Percentiles rank a stretch among this genome's conserved stretches.
Evolutionary conservation across 2,888 invertebrate species (phyloP).

Genomic region (Cacoxenus indagator): DNA sequence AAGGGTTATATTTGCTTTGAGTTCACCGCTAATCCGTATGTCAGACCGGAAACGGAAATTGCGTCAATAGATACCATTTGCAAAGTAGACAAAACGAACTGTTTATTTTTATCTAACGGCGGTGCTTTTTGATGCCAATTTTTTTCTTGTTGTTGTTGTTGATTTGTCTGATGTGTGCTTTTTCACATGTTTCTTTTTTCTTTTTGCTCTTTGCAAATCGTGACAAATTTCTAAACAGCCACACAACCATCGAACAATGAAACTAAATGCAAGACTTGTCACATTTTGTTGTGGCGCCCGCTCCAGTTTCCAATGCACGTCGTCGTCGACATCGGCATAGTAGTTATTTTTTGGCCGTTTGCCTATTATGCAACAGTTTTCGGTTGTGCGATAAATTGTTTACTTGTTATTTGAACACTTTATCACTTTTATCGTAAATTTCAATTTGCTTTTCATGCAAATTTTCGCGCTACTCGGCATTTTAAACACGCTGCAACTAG

Average conservation of each 20-base stretch:
- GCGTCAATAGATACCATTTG: not conserved
- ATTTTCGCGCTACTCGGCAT: constrained; percentile 12
- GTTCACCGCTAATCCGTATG: not conserved
- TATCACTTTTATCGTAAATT: constrained; percentile 17
- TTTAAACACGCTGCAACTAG: not conserved
- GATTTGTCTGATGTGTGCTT: too few relatives aligned
- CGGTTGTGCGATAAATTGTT: not conserved
- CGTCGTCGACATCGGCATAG: constrained; percentile 33
- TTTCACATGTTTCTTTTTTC: not conserved
- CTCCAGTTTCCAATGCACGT: constrained; percentile 59
- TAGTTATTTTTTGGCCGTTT: constrained; percentile 34
- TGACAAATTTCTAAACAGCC: constrained; percentile 50
- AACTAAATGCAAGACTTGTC: constrained; percentile 23
- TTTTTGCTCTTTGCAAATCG: constrained; percentile 36
- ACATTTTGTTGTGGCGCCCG: constrained; percentile 17
- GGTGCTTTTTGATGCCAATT: not conserved
- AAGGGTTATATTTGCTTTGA: not conserved
- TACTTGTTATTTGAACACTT: not conserved
- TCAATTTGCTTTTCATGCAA: constrained; percentile 16
- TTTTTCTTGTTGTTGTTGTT: too few relatives aligned
- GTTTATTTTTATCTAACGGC: too few relatives aligned
- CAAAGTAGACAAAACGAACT: not conserved
- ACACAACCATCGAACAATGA: constrained; percentile 12
- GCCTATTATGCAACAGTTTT: constrained; percentile 24
- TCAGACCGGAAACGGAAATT: constrained; percentile 19